Evolutionary conservation across 2,888 invertebrate species (phyloP).

Genomic region (Allacma fusca): DNA sequence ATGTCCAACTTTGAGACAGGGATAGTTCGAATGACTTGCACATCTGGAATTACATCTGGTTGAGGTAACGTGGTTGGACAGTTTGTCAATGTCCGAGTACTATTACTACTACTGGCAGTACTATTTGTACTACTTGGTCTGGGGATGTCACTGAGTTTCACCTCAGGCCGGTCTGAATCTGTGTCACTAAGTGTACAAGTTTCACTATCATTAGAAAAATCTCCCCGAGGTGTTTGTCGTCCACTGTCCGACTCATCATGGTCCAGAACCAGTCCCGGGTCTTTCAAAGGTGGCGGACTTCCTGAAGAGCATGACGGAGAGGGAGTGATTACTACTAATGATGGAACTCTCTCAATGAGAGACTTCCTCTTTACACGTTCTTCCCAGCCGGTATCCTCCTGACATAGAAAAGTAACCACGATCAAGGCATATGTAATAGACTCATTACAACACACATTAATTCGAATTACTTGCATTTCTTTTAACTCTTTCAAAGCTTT

Average conservation of each 20-base stretch:
- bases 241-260: constrained; percentile 54
- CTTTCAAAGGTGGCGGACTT: constrained; percentile 50
- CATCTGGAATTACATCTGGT: constrained; percentile 61
- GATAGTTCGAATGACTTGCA: constrained; percentile 58
- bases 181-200: constrained; percentile 59
- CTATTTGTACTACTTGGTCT: constrained; percentile 53
- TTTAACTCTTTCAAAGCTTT: background rate
- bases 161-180: constrained; percentile 54
- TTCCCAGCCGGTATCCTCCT: constrained; percentile 60
- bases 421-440: background rate
- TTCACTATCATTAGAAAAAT: constrained; percentile 54
- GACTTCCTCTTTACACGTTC: constrained; percentile 60
- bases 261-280: constrained; percentile 29
- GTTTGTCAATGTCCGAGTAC: constrained; percentile 56
- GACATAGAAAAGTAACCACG: background rate
- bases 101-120: constrained; percentile 53
- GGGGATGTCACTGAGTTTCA: constrained; percentile 46
- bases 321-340: constrained; percentile 60
- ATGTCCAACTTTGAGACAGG: constrained; percentile 55
- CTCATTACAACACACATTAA: background rate
- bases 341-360: constrained; percentile 59
- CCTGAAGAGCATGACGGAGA: constrained; percentile 58
- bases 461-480: background rate
- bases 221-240: constrained; percentile 53
- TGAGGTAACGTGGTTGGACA: constrained; percentile 53